Evolutionary conservation across 2,888 invertebrate genomes (phyloP), one percentile per base, ranked within the genome.

Genomic region (Boloria euphrosyne): DNA sequence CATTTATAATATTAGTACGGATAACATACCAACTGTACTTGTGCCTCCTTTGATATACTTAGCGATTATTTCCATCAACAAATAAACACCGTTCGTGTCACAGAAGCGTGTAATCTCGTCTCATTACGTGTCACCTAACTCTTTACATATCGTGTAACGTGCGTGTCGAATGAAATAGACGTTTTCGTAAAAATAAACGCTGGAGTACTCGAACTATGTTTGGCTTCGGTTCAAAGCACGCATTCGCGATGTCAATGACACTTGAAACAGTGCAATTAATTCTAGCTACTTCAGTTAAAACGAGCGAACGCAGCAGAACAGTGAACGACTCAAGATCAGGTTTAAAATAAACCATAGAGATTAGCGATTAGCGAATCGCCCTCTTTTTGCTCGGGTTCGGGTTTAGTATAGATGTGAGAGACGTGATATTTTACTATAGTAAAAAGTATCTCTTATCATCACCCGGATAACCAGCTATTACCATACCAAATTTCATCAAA

Each of bases 151-250:
- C 31, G 47, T 22, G 22, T 51, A 46, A 57, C 62, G 61, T 59
- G 69, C 69, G 71, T 68, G 67, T 47, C 50, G 44, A 63, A 65
- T 51, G 27, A 51, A 51, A 64, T 61, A 63, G 43, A 53, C 27
- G 27, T 70, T 64, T 62, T 64, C 54, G 50, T 64, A 66, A 70
- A 68, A 55, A 60, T 22, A 54, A 58, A 64, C 53, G 55, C 17
- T 47, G 55, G 18, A n/a, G 44, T 62, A n/a, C 62, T 51, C 57
- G 38, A 58, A 27, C 59, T 76, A 78, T 76, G 74, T 79, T 79
- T 75, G 75, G 76, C 77, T 71, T 70, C 71, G 72, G 82, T 80
- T 83, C 82, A 81, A 78, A 73, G 82, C 71, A 78, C 80, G 73
- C 73, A 73, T 74, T 71, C 66, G 73, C 74, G 62, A 73, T 75